Evolutionary conservation across 2,888 invertebrate species (phyloP).

Genomic region (Andrena bucephala): DNA sequence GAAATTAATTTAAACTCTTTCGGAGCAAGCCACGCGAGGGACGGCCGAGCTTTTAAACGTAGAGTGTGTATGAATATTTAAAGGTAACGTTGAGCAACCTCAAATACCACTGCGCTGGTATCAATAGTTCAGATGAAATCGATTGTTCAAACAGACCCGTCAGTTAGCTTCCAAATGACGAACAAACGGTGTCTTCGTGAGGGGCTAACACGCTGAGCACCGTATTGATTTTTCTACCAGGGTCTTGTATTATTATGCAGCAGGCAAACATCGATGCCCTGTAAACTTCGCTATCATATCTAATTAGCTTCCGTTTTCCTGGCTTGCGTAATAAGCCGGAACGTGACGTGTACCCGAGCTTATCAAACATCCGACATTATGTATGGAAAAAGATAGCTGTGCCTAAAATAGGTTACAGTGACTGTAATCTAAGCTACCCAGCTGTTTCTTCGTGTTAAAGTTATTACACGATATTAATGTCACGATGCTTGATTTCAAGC

Average conservation of each 20-base stretch:
- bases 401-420: not conserved
- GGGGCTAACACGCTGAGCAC: not conserved
- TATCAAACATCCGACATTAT: not conserved
- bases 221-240: slow-evolving; percentile 42
- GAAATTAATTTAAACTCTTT: not conserved
- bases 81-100: not conserved
- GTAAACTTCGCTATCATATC: slow-evolving; percentile 25
- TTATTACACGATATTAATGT: not conserved
- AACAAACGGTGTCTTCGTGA: not conserved
- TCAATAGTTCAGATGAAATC: slow-evolving; percentile 29
- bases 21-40: not conserved
- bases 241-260: slow-evolving; percentile 36
- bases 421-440: not conserved
- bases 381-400: slow-evolving; percentile 3
- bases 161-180: slow-evolving; percentile 28
- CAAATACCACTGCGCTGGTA: slow-evolving; percentile 1
- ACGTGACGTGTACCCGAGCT: not conserved
- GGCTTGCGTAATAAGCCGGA: slow-evolving; percentile 3
- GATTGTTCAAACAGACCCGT: slow-evolving; percentile 47
- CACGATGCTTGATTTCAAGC: no score
- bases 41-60: not conserved
- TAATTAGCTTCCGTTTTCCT: slow-evolving; percentile 41
- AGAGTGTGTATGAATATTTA: slow-evolving; percentile 27
- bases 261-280: slow-evolving; percentile 27
- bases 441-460: not conserved